Conservation (phyloP, 2,797 vertebrate species). For the Melanotaenia pygmaea region DNA sequence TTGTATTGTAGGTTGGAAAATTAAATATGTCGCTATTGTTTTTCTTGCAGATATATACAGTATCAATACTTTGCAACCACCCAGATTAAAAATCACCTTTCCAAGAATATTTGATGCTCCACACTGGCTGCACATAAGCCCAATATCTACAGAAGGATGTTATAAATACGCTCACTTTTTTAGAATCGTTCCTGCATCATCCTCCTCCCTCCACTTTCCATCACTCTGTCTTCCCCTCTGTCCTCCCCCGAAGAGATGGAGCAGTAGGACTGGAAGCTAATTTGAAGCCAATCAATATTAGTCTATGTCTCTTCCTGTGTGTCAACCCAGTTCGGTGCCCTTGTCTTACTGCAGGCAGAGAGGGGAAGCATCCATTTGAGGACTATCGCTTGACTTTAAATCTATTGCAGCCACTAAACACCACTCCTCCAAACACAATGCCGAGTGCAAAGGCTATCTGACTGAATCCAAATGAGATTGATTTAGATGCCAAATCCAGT, state of each 20-base stretch:
- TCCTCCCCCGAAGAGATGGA: constrained; percentile 39
- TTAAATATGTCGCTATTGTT: background rate
- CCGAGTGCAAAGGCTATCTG: constrained; percentile 67
- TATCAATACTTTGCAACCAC: background rate
- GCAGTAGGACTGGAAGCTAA: constrained; percentile 75
- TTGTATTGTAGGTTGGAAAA: background rate
- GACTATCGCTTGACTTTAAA: constrained; percentile 69
- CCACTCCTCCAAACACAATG: constrained; percentile 37
- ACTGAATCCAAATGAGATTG: constrained; percentile 73
- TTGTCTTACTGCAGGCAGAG: constrained; percentile 63
- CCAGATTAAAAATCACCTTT: background rate
- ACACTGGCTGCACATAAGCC: constrained; percentile 9
- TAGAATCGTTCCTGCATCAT: background rate
- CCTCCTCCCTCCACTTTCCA: constrained; percentile 29
- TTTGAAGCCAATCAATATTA: constrained; percentile 81
- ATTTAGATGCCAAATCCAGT: constrained; percentile 67
- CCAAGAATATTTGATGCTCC: constrained; percentile 1
- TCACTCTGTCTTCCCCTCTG: background rate
- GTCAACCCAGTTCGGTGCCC: constrained; percentile 69
- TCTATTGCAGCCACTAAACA: constrained; percentile 60
- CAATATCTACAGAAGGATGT: constrained; percentile 18
- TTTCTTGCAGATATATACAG: too few species aligned
- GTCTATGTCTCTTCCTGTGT: constrained; percentile 81
- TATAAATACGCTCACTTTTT: constrained; percentile 33
- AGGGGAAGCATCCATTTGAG: constrained; percentile 64